A percentile compares a stretch with the other conserved stretches of the same genome.
Evolutionary conservation across 2,888 invertebrate genomes (phyloP).

Genomic region (Lamellibrachia columna): DNA sequence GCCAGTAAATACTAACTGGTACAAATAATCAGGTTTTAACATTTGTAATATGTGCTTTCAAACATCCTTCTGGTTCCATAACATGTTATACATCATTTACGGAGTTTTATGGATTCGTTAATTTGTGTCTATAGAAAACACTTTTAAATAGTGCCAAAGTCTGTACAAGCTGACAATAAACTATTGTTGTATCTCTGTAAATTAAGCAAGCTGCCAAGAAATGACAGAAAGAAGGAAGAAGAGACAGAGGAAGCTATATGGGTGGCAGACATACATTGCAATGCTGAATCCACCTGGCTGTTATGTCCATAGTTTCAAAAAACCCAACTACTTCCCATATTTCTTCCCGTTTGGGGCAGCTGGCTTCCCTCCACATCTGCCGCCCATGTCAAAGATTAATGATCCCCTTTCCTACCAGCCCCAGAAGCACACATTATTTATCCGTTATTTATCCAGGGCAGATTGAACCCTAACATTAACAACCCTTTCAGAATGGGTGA

Average conservation of each 20-base stretch:
- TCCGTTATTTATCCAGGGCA: not conserved
- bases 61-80: too few relatives aligned
- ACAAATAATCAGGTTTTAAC: too few relatives aligned
- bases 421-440: conserved; percentile 6
- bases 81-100: too few relatives aligned
- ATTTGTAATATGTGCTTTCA: too few relatives aligned
- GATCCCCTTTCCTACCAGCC: not conserved
- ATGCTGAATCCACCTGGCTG: not conserved
- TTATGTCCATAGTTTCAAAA: not conserved
- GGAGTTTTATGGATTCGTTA: too few relatives aligned
- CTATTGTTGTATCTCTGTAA: too few relatives aligned
- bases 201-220: not conserved
- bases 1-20: too few relatives aligned
- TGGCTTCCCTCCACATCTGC: not conserved
- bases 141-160: not conserved
- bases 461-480: not conserved
- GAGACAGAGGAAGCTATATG: not conserved
- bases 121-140: too few relatives aligned
- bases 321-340: not conserved
- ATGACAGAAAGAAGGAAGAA: not conserved
- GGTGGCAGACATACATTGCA: not conserved
- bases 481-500: not conserved
- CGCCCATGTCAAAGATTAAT: not conserved
- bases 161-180: too few relatives aligned
- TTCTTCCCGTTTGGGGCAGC: not conserved